phyloP scores from a whole-genome alignment of 2,797 vertebrate species.

The Acrossocheilus fasciatus region DNA sequence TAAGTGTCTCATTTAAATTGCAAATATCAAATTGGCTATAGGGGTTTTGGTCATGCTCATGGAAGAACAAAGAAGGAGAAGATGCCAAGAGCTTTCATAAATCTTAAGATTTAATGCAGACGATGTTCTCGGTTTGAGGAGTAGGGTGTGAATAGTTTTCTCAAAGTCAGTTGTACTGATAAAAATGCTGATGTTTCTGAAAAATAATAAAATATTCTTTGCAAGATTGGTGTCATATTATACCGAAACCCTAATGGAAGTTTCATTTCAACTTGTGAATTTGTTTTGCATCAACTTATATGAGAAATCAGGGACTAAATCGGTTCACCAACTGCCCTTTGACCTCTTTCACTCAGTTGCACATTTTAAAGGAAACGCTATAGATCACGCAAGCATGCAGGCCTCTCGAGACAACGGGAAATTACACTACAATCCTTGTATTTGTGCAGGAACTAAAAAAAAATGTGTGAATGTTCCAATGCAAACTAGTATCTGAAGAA shows the following conservation, averaged over 20 bases:
- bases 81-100: not conserved
- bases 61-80: not conserved
- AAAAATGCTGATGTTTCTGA: not conserved
- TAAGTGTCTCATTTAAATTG: not conserved
- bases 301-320: not conserved
- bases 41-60: not conserved
- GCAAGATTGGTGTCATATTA: not conserved
- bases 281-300: not conserved
- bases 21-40: not conserved
- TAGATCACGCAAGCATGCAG: conserved; percentile 9
- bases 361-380: not conserved
- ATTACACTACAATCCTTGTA: conserved; percentile 2
- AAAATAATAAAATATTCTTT: not conserved
- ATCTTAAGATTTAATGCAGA: not conserved
- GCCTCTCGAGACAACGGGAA: not conserved
- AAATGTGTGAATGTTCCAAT: not conserved
- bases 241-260: not conserved
- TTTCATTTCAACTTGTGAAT: not conserved
- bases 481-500: not conserved
- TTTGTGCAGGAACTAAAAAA: conserved; percentile 15
- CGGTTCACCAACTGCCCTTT: conserved; percentile 30
- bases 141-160: not conserved
- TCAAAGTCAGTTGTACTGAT: not conserved
- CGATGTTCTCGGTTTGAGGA: not conserved
- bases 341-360: conserved; percentile 13